Percentiles rank a stretch among this genome's conserved stretches.
Conservation (phyloP, 2,888 invertebrate species). For the Diaphora mendica region DNA sequence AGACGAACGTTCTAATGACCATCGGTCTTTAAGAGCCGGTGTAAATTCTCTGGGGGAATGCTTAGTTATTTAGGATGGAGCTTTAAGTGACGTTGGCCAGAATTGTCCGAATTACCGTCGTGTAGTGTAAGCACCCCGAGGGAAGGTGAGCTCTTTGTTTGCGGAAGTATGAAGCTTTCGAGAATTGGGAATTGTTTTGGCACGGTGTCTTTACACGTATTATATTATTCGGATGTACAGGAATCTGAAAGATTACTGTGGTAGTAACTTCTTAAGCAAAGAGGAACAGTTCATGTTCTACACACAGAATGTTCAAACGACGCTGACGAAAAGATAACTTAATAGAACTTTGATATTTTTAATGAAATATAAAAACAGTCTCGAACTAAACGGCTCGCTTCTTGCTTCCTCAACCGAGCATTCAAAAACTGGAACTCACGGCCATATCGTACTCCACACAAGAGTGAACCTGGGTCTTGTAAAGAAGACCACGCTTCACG, state of each 20-base stretch:
- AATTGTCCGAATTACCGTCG: slow-evolving; percentile 40
- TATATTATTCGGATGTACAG: neutral
- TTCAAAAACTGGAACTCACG: too few species aligned
- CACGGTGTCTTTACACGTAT: neutral
- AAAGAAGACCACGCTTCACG: too few species aligned
- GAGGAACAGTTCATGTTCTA: neutral
- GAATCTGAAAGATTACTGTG: neutral
- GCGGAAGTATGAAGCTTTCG: slow-evolving; percentile 12
- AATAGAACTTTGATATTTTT: too few species aligned
- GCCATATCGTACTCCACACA: too few species aligned
- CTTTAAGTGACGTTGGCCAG: slow-evolving; percentile 38
- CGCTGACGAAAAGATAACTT: too few species aligned
- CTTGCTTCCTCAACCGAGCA: too few species aligned
- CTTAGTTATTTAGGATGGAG: slow-evolving; percentile 46
- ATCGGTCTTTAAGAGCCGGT: slow-evolving; percentile 53
- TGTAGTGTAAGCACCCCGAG: slow-evolving; percentile 21
- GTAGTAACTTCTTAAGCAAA: neutral
- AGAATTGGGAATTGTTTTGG: neutral
- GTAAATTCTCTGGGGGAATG: slow-evolving; percentile 49
- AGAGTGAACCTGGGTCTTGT: too few species aligned
- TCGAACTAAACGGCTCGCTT: too few species aligned
- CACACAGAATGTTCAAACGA: too few species aligned
- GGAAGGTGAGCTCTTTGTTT: slow-evolving; percentile 17
- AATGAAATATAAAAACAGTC: too few species aligned
- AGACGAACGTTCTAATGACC: slow-evolving; percentile 55